Evolutionary conservation across 2,113 vertebrate genomes (phyloP), one percentile per base, ranked within the genome.

Genomic region (Egretta garzetta): DNA sequence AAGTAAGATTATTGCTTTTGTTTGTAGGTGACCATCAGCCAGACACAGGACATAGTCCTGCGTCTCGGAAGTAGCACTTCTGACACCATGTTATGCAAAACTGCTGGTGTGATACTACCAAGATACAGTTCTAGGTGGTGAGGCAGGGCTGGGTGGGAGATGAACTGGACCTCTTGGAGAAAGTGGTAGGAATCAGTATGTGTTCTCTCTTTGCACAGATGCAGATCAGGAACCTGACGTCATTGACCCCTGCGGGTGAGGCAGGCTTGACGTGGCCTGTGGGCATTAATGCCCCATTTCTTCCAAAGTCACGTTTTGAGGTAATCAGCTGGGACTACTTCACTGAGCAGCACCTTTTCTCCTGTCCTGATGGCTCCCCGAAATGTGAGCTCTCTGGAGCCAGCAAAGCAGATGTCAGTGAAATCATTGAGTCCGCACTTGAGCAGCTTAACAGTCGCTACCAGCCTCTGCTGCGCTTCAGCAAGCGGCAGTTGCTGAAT

Each of bases 301-400:
- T 97, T 15, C 99, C 99, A 1, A 98, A 97, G 86, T 99, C 99
- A 2, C 99, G 99, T 47, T 99, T 99, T n/a, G 99, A 99, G 97
- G 99, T 99, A 7, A 98, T 99, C 87, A 99, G 98, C 98, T 99
- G 99, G 99, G 99, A 99, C 86, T 99, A 99, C 97, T 99, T 99
- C 96, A 99, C 99, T 0, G 99, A 99, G 84, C 99, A 99, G 96
- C 99, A 99, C 47, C 98, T 99, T 33, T 99, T 99, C 98, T 98
- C 99, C 20, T 99, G 99, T 47, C 91, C 97, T 0, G 99, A 99
- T 1, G 98, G 99, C 66, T 98, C 99, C 10, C 99, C 99, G 9
- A 99, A 99, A 97, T 99, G 99, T 18, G 99, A 99, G 39, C 98
- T 99, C 74, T 98, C 98, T 16, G 99, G 99, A 8, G 99, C 98